Percentiles rank a stretch among this genome's conserved stretches.
phyloP scores from a whole-genome alignment of 2,113 vertebrate species.

The Natator depressus region DNA sequence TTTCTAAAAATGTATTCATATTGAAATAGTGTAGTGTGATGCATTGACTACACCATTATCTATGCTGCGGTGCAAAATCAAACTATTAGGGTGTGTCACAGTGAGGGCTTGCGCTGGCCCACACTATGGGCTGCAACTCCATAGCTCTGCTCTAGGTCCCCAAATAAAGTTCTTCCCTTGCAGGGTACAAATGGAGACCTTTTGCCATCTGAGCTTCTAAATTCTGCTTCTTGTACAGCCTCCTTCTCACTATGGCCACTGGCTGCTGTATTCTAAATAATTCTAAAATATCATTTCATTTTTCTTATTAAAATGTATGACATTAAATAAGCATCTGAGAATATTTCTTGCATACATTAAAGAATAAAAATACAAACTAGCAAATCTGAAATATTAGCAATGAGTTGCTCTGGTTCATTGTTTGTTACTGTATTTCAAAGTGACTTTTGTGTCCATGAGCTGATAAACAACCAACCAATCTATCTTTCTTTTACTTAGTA shows the following conservation, averaged over 20 bases:
- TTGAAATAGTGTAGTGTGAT: background rate
- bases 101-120: background rate
- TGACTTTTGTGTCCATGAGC: background rate
- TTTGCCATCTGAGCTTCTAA: background rate
- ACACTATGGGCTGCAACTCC: fast-evolving
- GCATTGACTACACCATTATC: background rate
- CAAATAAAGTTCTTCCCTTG: background rate
- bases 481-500: fast-evolving
- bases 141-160: background rate
- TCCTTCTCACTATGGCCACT: background rate
- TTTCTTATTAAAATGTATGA: background rate
- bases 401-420: background rate
- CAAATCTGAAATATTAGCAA: background rate
- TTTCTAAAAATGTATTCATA: background rate
- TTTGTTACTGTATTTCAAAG: background rate
- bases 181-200: background rate
- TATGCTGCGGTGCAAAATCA: background rate
- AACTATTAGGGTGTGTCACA: background rate
- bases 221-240: background rate
- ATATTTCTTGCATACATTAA: background rate
- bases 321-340: background rate
- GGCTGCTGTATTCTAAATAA: background rate
- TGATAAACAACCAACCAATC: background rate
- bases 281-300: background rate
- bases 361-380: background rate